Conservation (phyloP, 2,113 vertebrate species). For the Rhodinocichla rosea region DNA sequence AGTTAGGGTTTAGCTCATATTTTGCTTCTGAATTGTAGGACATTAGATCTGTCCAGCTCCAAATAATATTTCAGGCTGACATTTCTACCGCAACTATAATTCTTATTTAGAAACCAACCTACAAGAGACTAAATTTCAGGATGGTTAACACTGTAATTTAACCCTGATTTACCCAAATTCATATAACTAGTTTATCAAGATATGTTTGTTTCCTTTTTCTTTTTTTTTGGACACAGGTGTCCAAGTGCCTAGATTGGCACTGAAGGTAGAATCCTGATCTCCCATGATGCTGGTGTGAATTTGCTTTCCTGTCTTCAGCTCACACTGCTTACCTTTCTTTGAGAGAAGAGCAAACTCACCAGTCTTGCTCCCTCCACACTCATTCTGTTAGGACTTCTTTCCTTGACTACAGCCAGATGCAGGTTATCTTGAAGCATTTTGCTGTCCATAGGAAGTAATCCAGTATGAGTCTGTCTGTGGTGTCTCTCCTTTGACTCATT, state of each 20-base stretch:
- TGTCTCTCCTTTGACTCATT: slow-evolving; percentile 25
- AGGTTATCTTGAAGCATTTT: slow-evolving; percentile 31
- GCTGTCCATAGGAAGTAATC: not conserved
- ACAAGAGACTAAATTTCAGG: not conserved
- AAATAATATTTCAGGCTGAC: not conserved
- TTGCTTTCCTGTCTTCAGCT: slow-evolving; percentile 43
- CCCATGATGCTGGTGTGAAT: slow-evolving; percentile 2
- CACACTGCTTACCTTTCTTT: slow-evolving; percentile 26
- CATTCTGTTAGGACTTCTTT: slow-evolving; percentile 24
- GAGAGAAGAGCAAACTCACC: slow-evolving; percentile 47
- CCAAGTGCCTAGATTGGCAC: slow-evolving; percentile 1
- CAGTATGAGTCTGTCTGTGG: not conserved
- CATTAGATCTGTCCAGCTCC: not conserved
- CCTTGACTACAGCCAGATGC: not conserved
- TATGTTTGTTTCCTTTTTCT: not conserved
- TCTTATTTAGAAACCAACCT: not conserved
- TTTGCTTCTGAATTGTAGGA: not conserved
- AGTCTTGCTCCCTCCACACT: not conserved
- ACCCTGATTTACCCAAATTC: not conserved
- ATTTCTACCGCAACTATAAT: not conserved
- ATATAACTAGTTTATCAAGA: not conserved
- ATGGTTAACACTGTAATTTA: not conserved
- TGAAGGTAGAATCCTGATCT: not conserved
- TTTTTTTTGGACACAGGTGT: not conserved
- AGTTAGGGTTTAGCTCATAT: not conserved